Evolutionary conservation across 2,113 vertebrate species (phyloP).

Genomic region (Passer montanus): DNA sequence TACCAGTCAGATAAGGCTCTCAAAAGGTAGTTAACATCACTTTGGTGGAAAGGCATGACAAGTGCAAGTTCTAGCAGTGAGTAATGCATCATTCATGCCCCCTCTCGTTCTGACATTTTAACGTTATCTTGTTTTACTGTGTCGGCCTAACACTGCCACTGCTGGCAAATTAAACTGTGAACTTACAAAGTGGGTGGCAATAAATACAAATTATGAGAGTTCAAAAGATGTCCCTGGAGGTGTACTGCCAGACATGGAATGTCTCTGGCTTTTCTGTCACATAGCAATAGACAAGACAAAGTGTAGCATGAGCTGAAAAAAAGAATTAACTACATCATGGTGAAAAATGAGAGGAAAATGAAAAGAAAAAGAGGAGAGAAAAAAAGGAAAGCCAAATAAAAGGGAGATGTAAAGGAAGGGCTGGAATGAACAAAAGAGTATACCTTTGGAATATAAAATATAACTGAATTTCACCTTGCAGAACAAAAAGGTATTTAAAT

Average conservation of each 20-base stretch:
- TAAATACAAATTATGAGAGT: constrained; percentile 88
- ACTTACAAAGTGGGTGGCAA: constrained; percentile 88
- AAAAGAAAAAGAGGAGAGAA: constrained; percentile 13
- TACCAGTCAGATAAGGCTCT: constrained; percentile 84
- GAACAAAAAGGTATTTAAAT: constrained; percentile 49
- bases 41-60: constrained; percentile 81
- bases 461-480: not conserved
- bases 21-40: constrained; percentile 86
- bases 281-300: constrained; percentile 74
- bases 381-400: constrained; percentile 23
- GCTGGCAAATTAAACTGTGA: constrained; percentile 87
- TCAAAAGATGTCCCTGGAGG: constrained; percentile 83
- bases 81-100: constrained; percentile 86
- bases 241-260: constrained; percentile 75
- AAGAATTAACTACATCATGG: constrained; percentile 70
- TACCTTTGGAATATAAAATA: constrained; percentile 34
- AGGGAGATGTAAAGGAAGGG: constrained; percentile 25
- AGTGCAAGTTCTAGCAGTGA: constrained; percentile 79
- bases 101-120: constrained; percentile 82
- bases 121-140: constrained; percentile 85
- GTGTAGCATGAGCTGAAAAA: constrained; percentile 65
- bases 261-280: constrained; percentile 80
- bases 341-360: constrained; percentile 68
- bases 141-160: constrained; percentile 83
- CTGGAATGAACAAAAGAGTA: constrained; percentile 23